phyloP scores from a whole-genome alignment of 2,113 vertebrate genomes.

The Lota lota region DNA sequence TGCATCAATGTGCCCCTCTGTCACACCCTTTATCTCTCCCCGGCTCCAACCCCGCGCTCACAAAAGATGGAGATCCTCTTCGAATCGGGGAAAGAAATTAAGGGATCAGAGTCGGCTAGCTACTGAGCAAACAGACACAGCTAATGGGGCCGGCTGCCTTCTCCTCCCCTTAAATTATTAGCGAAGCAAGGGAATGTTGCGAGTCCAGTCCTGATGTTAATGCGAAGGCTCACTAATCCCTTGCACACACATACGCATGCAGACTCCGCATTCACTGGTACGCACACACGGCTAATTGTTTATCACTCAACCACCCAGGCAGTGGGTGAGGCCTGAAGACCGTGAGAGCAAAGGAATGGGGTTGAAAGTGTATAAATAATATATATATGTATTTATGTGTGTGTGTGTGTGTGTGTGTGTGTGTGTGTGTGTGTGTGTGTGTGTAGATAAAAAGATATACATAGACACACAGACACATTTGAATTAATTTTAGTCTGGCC shows the following conservation, averaged over 20 bases:
- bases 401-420: too few relatives aligned
- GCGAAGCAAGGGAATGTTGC: constrained; percentile 82
- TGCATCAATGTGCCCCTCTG: constrained; percentile 77
- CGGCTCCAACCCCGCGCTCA: constrained; percentile 53
- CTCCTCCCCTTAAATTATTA: constrained; percentile 96
- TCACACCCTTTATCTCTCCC: constrained; percentile 57
- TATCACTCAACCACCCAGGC: constrained; percentile 94
- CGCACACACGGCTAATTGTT: constrained; percentile 80
- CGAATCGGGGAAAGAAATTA: constrained; percentile 84
- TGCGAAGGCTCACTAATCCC: constrained; percentile 88
- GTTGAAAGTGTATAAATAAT: constrained; percentile 32
- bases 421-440: neutral
- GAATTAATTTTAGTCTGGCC: too few relatives aligned
- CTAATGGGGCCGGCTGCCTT: constrained; percentile 86
- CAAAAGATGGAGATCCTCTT: constrained; percentile 78
- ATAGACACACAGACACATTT: neutral
- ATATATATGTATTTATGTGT: neutral
- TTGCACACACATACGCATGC: constrained; percentile 78
- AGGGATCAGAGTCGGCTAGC: constrained; percentile 84
- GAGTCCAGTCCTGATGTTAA: constrained; percentile 82
- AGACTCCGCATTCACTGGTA: constrained; percentile 85
- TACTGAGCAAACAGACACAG: constrained; percentile 89
- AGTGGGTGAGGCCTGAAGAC: constrained; percentile 54
- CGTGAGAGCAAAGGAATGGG: constrained; percentile 57
- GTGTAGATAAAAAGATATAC: neutral